These are phyloP conservation scores for Nematopogon swammerdamellus DNA, from an alignment of 2,888 invertebrate genomes.

Conservation along the genomic window DNA sequence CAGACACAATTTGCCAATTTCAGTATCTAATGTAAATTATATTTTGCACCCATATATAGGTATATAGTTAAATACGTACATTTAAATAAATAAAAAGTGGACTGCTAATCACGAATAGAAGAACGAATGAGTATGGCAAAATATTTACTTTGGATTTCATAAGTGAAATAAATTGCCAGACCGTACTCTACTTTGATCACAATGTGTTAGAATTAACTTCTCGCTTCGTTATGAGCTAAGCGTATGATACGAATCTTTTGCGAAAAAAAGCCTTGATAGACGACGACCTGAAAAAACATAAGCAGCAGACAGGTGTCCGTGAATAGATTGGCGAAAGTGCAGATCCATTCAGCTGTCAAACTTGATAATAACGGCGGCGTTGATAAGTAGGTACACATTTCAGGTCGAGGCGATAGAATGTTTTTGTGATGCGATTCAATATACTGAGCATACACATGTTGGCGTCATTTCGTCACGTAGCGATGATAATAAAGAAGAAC, in stretches of 20 bases:
- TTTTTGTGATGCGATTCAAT: not conserved
- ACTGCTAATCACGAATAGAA: no score
- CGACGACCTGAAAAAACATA: not conserved
- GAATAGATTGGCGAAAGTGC: not conserved
- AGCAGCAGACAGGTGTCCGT: not conserved
- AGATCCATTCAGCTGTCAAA: not conserved
- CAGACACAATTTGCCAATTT: conserved; percentile 10
- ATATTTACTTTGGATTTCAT: no score
- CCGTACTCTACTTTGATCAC: not conserved
- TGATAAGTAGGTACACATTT: not conserved
- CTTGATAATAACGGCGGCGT: not conserved
- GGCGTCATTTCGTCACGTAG: not conserved
- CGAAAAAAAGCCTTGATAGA: not conserved
- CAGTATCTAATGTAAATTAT: not conserved
- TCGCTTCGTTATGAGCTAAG: no score
- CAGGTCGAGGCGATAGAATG: no score
- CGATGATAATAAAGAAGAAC: not conserved
- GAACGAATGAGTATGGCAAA: no score
- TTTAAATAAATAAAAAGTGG: no score
- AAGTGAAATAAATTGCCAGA: not conserved
- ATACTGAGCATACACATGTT: not conserved
- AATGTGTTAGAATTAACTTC: not conserved
- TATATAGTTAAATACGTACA: no score
- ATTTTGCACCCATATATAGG: no score
- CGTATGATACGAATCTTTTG: no score